phyloP scores from a whole-genome alignment of 2,888 invertebrate genomes.

The Suillia variegata region DNA sequence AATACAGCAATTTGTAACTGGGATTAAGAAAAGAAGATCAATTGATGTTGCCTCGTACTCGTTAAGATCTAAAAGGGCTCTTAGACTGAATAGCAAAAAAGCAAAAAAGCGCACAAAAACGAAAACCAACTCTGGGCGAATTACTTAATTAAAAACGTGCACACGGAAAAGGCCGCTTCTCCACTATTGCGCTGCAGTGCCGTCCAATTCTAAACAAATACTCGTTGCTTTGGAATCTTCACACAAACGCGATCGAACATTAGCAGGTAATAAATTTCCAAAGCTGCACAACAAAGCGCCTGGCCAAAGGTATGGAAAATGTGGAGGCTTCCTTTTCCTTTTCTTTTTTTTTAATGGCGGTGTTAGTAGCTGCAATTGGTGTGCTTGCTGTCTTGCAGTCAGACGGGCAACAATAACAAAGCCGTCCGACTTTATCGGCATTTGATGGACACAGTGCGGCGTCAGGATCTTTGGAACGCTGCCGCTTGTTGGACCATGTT shows the following conservation, averaged over 20 bases:
- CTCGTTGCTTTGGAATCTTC: constrained; percentile 46
- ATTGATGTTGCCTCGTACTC: background rate
- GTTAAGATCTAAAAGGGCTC: too few species aligned
- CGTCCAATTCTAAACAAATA: background rate
- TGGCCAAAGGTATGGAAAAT: constrained; percentile 4
- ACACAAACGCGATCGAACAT: constrained; percentile 49
- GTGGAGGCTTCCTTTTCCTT: background rate
- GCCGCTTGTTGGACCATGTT: background rate
- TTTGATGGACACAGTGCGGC: constrained; percentile 19
- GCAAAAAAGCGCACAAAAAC: background rate
- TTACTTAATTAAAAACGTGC: constrained; percentile 59
- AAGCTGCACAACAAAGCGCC: constrained; percentile 20
- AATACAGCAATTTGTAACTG: constrained; percentile 50
- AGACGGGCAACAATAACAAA: too few species aligned
- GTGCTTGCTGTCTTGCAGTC: too few species aligned
- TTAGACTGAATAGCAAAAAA: too few species aligned
- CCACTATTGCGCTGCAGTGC: background rate
- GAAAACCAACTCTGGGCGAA: constrained; percentile 36
- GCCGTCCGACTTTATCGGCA: constrained; percentile 21
- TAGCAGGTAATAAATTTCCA: constrained; percentile 54
- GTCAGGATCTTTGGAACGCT: background rate
- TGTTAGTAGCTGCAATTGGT: background rate
- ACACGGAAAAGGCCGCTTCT: constrained; percentile 28
- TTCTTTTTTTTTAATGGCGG: background rate
- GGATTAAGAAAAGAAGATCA: constrained; percentile 41